These are phyloP conservation scores for Euzetes globulus DNA, from an alignment of 2,888 invertebrate genomes.

Conservation along the genomic window DNA sequence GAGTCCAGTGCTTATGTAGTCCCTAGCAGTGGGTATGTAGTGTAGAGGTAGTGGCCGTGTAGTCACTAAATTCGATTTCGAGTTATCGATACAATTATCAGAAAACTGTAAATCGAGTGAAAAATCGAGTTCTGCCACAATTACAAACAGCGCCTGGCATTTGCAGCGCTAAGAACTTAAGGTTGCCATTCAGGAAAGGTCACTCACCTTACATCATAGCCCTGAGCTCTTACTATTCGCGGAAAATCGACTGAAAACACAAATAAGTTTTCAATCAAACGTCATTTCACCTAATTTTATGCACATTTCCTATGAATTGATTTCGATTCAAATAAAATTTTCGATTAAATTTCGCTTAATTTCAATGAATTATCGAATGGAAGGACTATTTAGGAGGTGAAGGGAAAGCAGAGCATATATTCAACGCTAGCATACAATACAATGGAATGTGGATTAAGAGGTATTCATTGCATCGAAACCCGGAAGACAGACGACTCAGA, in stretches of 20 bases:
- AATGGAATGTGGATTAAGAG: constrained; percentile 22
- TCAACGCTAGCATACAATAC: background rate
- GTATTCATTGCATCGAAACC: background rate
- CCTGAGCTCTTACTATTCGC: background rate
- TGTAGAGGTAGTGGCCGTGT: background rate
- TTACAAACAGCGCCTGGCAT: constrained; percentile 15
- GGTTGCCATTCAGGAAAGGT: background rate
- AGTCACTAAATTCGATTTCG: background rate
- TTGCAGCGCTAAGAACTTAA: background rate
- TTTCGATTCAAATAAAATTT: background rate
- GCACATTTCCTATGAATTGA: background rate
- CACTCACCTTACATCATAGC: constrained; percentile 10
- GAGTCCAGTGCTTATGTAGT: no score
- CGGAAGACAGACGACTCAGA: constrained; percentile 16
- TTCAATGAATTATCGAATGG: background rate
- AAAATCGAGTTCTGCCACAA: background rate
- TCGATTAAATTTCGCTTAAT: background rate
- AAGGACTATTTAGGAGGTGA: background rate
- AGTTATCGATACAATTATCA: background rate
- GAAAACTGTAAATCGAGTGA: background rate
- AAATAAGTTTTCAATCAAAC: background rate
- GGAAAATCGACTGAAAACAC: background rate
- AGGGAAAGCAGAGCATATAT: background rate
- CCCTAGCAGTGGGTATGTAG: no score
- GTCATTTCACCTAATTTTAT: background rate